Conservation (phyloP, 2,797 vertebrate species). For the Sternotherus odoratus region DNA sequence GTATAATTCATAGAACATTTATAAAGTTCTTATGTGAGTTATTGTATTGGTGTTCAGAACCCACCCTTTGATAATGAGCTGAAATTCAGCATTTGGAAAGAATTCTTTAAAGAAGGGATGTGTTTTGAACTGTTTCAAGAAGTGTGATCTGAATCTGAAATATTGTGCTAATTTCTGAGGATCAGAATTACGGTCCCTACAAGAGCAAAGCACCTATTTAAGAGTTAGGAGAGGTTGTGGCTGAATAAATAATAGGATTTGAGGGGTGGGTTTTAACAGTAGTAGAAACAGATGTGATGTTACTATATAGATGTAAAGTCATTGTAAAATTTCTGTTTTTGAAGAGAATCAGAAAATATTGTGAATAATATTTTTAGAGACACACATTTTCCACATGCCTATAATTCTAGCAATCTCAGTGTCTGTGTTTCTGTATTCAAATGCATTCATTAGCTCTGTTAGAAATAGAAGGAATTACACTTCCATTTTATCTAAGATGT, state of each 20-base stretch:
- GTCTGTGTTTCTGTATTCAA: slow-evolving; percentile 63
- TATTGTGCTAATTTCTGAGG: slow-evolving; percentile 3
- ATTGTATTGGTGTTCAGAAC: neutral
- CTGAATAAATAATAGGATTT: neutral
- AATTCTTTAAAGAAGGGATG: neutral
- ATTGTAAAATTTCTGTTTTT: slow-evolving; percentile 2
- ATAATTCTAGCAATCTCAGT: slow-evolving; percentile 38
- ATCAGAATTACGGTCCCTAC: slow-evolving; percentile 1
- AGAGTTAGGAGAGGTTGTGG: neutral
- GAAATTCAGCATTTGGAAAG: slow-evolving; percentile 47
- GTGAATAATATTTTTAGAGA: neutral
- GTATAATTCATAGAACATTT: neutral
- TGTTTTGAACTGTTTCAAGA: neutral
- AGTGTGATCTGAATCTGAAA: slow-evolving; percentile 5
- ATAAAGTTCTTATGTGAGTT: slow-evolving; percentile 27
- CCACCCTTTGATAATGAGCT: neutral
- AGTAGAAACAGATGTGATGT: neutral
- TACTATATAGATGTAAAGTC: neutral
- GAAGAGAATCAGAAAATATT: neutral
- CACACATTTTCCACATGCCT: neutral
- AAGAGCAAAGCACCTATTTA: neutral
- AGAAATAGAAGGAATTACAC: slow-evolving; percentile 60
- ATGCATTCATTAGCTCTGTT: slow-evolving; percentile 55
- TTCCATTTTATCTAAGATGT: slow-evolving; percentile 64
- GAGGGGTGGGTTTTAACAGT: neutral